Percentiles rank a stretch among this genome's conserved stretches.
These are phyloP conservation scores for Nematolebias whitei DNA, from an alignment of 2,113 vertebrate genomes.

Conservation along the genomic window DNA sequence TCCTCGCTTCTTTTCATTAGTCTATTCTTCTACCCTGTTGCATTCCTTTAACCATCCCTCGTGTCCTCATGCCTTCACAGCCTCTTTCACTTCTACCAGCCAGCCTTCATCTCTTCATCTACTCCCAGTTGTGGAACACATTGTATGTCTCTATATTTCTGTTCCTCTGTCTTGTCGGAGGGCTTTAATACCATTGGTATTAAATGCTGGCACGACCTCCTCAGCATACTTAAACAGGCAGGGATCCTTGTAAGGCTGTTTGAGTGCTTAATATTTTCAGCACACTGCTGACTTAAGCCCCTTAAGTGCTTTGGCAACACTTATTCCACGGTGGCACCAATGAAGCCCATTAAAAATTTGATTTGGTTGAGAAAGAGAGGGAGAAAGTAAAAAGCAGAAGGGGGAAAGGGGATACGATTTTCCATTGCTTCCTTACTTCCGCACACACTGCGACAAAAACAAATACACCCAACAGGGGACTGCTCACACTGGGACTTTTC, in stretches of 20 bases:
- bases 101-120: conserved; percentile 34
- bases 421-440: conserved; percentile 53
- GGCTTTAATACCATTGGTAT: conserved; percentile 69
- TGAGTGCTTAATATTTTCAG: conserved; percentile 80
- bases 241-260: conserved; percentile 75
- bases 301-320: conserved; percentile 85
- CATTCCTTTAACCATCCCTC: conserved; percentile 3
- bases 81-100: conserved; percentile 9
- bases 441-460: conserved; percentile 68
- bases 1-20: conserved; percentile 3
- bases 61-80: conserved; percentile 10
- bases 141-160: conserved; percentile 63
- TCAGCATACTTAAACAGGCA: conserved; percentile 73
- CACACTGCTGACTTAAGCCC: conserved; percentile 79
- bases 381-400: conserved; percentile 26
- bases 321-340: conserved; percentile 81
- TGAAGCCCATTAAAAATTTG: conserved; percentile 80
- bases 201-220: conserved; percentile 72
- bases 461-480: conserved; percentile 66
- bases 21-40: conserved; percentile 16
- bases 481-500: conserved; percentile 53
- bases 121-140: conserved; percentile 40
- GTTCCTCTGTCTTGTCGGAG: conserved; percentile 55
- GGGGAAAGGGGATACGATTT: conserved; percentile 64
- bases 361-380: conserved; percentile 72